A percentile compares a stretch with the other conserved stretches of the same genome.
These are phyloP conservation scores for Oryctes rhinoceros DNA, from an alignment of 1,140 invertebrate species.

Conservation along the genomic window DNA sequence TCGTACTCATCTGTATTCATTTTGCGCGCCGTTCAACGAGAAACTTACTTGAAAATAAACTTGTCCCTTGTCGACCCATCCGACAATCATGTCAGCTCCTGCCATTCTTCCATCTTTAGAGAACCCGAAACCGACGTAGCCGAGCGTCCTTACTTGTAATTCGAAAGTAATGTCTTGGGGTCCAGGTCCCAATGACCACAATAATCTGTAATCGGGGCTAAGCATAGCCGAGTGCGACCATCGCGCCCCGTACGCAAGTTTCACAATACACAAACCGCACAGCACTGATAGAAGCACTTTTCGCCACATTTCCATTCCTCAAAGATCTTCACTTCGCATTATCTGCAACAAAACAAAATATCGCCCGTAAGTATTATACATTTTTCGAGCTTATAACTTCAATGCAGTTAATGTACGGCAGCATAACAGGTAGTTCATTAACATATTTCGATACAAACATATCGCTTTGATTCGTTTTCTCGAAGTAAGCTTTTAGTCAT, in stretches of 20 bases:
- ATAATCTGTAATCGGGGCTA: conserved; percentile 58
- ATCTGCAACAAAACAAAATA: conserved; percentile 30
- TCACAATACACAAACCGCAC: conserved; percentile 53
- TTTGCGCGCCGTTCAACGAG: neutral
- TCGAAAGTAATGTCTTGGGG: conserved; percentile 77
- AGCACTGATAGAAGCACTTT: conserved; percentile 49
- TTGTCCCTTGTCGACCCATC: conserved; percentile 76
- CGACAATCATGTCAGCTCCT: conserved; percentile 76
- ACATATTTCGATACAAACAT: too few species aligned
- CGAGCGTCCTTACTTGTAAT: conserved; percentile 79
- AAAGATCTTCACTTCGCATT: conserved; percentile 35
- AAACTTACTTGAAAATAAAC: conserved; percentile 73
- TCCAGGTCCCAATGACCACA: conserved; percentile 60
- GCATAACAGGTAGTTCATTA: too few species aligned
- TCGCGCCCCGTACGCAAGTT: conserved; percentile 51
- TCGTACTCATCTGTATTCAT: conserved; percentile 34
- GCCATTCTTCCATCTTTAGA: conserved; percentile 76
- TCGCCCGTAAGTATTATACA: too few species aligned
- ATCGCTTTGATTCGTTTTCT: too few species aligned
- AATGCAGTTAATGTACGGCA: too few species aligned
- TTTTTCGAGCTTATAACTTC: too few species aligned
- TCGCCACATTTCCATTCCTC: conserved; percentile 48
- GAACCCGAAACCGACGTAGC: conserved; percentile 84
- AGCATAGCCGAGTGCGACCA: conserved; percentile 60
- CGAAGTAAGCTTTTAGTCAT: too few species aligned